Percentiles rank a stretch among this genome's conserved stretches.
phyloP scores from a whole-genome alignment of 2,113 vertebrate genomes.

The Camelus bactrianus region DNA sequence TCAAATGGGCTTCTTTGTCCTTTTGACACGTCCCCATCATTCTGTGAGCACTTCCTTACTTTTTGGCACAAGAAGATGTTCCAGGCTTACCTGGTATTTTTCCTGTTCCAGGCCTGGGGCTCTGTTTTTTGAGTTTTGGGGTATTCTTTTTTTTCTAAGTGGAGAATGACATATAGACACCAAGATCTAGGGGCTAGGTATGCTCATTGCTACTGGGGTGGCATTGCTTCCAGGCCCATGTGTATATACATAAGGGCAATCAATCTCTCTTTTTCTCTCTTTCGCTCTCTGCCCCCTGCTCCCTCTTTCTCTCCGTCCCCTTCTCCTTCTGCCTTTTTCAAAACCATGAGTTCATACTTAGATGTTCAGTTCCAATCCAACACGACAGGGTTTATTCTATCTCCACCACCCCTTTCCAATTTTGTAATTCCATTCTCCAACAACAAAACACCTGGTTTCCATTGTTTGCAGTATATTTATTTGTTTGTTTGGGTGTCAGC shows the following conservation, averaged over 20 bases:
- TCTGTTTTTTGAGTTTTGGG: background rate
- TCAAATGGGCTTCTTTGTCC: background rate
- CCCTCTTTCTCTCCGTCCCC: accelerated
- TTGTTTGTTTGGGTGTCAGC: background rate
- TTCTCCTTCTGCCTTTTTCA: background rate
- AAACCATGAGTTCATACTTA: background rate
- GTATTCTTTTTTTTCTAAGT: background rate
- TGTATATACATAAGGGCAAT: too few relatives aligned
- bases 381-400: background rate
- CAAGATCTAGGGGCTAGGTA: background rate
- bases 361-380: background rate
- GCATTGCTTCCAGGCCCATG: background rate
- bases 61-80: background rate
- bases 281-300: accelerated
- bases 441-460: background rate
- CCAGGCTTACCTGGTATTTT: background rate
- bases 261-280: too few relatives aligned
- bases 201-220: background rate
- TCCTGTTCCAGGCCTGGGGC: background rate
- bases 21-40: background rate
- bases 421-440: background rate
- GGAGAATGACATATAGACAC: background rate
- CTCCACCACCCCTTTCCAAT: background rate
- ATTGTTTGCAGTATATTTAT: background rate
- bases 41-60: background rate